Evolutionary conservation across 2,113 vertebrate genomes (phyloP), one percentile per base, ranked within the genome.

Genomic region (Cryptotis parvus): DNA sequence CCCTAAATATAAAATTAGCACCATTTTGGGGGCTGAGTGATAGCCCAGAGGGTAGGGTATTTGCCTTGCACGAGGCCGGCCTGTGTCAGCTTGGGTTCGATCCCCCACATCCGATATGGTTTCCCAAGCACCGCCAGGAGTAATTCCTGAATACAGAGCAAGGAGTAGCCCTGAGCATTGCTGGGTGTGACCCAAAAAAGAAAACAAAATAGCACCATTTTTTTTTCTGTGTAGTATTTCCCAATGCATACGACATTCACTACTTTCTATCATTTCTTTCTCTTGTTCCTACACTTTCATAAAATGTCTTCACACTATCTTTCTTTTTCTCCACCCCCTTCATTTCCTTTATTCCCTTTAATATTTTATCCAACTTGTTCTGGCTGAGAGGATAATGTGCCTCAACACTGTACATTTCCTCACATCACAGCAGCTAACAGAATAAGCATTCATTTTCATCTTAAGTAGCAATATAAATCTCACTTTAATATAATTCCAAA

Each of bases 401-500:
- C 33, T 77, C 58, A 41, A 24, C 27, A 92, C 16, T 78, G 2
- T 4, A 18, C 66, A 69, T 84, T 84, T 95, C 52, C 66, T 91
- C 83, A 37, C 27, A 75, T 82, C 20, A 81, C 52, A 87, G 10
- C 2, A 95, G 87, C 75, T 5, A 88, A 77, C 70, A 94, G 87
- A 94, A 27, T 80, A 92, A 95, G 85, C 92, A 97, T 97, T 97
- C 94, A 97, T 97, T 97, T 97, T 97, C 93, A 96, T n/a, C 12
- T 79, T 96, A 92, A 95, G 0, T 89, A 92, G 93, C 94, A 94
- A 88, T 89, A 95, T 69, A 91, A 96, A 95, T 37, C 91, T 82
- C 37, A 90, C 4, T 94, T 85, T 41, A 83, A 61, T 41, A 63
- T 95, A 94, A 97, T 95, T 97, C 82, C 96, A 66, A 95, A 91